phyloP scores from a whole-genome alignment of 1,140 invertebrate genomes.

The Uloborus diversus region DNA sequence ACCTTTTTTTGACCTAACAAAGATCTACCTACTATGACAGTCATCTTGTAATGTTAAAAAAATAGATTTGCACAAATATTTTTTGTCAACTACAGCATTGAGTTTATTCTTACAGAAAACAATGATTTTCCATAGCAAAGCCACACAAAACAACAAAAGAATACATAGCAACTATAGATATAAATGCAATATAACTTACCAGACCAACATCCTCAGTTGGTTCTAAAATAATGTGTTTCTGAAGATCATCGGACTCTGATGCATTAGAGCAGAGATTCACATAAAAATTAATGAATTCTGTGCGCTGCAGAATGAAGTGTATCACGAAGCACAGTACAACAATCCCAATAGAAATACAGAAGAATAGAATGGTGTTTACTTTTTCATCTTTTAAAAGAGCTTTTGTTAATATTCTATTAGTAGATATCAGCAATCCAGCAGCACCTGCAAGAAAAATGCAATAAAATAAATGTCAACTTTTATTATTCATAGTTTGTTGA shows the following conservation, averaged over 20 bases:
- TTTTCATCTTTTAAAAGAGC: constrained; percentile 76
- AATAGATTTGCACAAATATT: too few species aligned
- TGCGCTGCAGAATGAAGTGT: constrained; percentile 78
- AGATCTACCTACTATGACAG: too few species aligned
- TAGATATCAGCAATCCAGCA: constrained; percentile 84
- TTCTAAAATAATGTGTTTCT: constrained; percentile 75
- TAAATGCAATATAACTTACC: too few species aligned
- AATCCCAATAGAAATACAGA: constrained; percentile 78
- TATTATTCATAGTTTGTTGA: background rate
- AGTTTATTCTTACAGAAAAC: too few species aligned
- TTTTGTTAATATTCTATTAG: constrained; percentile 85
- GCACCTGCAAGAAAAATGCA: constrained; percentile 70
- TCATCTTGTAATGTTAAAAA: too few species aligned
- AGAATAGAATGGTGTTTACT: constrained; percentile 86
- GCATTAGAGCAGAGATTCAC: constrained; percentile 73
- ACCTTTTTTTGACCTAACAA: too few species aligned
- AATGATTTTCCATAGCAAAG: too few species aligned
- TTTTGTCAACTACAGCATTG: too few species aligned
- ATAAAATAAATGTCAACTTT: background rate
- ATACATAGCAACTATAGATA: too few species aligned
- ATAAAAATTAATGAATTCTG: constrained; percentile 85
- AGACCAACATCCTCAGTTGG: constrained; percentile 82
- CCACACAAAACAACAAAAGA: too few species aligned
- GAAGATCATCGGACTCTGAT: constrained; percentile 63
- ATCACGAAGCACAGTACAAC: constrained; percentile 79